These are phyloP conservation scores for Riparia riparia DNA, from an alignment of 2,113 vertebrate genomes.

Conservation along the genomic window DNA sequence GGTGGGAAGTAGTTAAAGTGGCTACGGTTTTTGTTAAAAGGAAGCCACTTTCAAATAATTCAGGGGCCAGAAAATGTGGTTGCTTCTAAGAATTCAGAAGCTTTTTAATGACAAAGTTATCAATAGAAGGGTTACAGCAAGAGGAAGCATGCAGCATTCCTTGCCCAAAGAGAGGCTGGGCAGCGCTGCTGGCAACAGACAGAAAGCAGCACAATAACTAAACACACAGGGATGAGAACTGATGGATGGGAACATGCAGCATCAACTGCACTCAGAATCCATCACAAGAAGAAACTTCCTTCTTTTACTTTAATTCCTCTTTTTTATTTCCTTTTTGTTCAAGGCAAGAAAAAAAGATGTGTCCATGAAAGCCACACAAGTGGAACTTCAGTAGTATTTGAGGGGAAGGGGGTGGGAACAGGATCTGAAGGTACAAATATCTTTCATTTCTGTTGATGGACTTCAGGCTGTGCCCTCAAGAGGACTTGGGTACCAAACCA, in stretches of 20 bases:
- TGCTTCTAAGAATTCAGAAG: background rate
- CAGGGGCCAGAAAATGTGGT: background rate
- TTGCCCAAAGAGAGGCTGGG: fast-evolving
- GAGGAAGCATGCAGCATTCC: background rate
- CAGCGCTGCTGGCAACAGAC: fast-evolving
- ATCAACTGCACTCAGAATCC: background rate
- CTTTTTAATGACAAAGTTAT: background rate
- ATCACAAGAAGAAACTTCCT: background rate
- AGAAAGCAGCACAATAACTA: fast-evolving
- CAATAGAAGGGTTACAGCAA: background rate
- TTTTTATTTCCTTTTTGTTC: background rate
- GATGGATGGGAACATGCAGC: background rate
- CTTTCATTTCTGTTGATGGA: background rate
- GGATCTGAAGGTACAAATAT: background rate
- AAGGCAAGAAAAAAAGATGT: background rate
- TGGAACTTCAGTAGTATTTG: background rate
- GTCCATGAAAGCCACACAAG: background rate
- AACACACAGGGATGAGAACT: background rate
- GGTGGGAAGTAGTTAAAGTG: background rate
- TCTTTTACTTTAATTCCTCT: background rate
- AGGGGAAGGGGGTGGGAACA: fast-evolving
- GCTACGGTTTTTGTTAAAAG: background rate
- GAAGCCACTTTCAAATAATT: background rate
- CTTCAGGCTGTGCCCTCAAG: background rate
- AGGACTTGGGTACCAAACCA: background rate